Base-by-base conservation (phyloP, 2,797 vertebrate species). In the Sebastes cheni region DNA sequence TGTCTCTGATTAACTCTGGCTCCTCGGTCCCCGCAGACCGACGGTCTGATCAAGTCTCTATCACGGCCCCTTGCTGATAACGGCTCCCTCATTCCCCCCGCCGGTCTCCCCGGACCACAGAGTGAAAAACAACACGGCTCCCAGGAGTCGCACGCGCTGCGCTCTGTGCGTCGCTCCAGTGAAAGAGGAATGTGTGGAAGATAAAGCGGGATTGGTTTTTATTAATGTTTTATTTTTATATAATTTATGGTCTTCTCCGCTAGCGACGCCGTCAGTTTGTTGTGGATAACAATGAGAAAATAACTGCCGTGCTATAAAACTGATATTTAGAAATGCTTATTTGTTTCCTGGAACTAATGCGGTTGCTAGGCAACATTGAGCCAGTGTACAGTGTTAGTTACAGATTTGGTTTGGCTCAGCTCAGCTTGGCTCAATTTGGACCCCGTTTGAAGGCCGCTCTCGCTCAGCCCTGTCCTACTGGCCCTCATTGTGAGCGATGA, bases 1-100 rank as follows among this genome's bases (percentile, higher is more conserved):
- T 92, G 88, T 79, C 90, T 95, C 94, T 96, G 95, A 96, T 96
- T 96, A 95, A 94, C 94, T 95, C 71, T 54, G 88, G 91, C 91
- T 93, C 87, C 85, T 81, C 10, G 72, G 86, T 95, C 94, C 95
- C 95, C 3, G 77, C 83, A 92, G 95, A 95, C 92, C 67, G n/a
- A 84, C 86, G 78, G 94, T 89, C 91, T 86, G 93, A 95, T 95
- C 93, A 88, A 94, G 94, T 92, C 93, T 93, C 94, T 89, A 93
- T 94, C 92, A 84, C 75, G 81, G 87, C 91, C 94, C 90, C 91
- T 90, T 81, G 94, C 93, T 95, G 95, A 95, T 95, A 96, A 95
- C 92, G 71, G 92, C 91, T 91, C 83, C 90, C 87, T 91, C 71
- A 60, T 86, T 93, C 92, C 91, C 91, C 75, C 13, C 83, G 80